Base-by-base conservation (phyloP, 1,140 invertebrate genomes). In the Tenebrio molitor region DNA sequence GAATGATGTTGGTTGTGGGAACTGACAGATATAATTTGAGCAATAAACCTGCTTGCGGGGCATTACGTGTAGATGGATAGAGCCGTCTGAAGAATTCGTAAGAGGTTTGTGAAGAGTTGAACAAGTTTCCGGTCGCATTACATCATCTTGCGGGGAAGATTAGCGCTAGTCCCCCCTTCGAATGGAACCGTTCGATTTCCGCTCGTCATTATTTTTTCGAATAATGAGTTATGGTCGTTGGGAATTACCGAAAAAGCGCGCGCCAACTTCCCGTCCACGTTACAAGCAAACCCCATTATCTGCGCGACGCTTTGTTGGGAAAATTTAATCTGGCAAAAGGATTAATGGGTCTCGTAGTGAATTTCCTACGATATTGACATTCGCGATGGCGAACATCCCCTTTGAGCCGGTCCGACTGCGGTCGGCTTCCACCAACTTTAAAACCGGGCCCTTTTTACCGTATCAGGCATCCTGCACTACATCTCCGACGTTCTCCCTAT, bases 401-500 rank as follows among this genome's bases (percentile, higher is more conserved):
- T 58, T 25, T 29, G 50, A 29, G 50, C n/a, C 6, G 50, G 50
- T 58, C 50, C 23, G 21, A 29, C 3, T 58, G 50, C 15, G 50
- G 50, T 58, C 50, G 50, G 21, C 23, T 12, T 29, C 50, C 0
- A 29, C 2, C 50, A 58, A 58, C 21, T 58, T 58, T 58, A n/a
- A 29, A 58, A 58, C 50, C 50, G 23, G 29, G 29, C 15, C 29
- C 29, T 6, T 69, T 72, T 72, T 72, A 42, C 53, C 25, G 42
- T 23, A 39, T 19, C 17, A 41, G 63, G 46, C 8, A 58, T n/a
- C n/a, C 42, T 42, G 63, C n/a, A 66, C 65, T 72, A 72, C 53
- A 72, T 72, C 65, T 72, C 50, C 23, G 34, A n/a, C n/a, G n/a
- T 50, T 50, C 16, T 34, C 44, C 33, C 70, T 72, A 72, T 66